A percentile compares a stretch with the other conserved stretches of the same genome.
These are phyloP conservation scores for Telmatochromis brichardi DNA, from an alignment of 2,113 vertebrate species.

Conservation along the genomic window DNA sequence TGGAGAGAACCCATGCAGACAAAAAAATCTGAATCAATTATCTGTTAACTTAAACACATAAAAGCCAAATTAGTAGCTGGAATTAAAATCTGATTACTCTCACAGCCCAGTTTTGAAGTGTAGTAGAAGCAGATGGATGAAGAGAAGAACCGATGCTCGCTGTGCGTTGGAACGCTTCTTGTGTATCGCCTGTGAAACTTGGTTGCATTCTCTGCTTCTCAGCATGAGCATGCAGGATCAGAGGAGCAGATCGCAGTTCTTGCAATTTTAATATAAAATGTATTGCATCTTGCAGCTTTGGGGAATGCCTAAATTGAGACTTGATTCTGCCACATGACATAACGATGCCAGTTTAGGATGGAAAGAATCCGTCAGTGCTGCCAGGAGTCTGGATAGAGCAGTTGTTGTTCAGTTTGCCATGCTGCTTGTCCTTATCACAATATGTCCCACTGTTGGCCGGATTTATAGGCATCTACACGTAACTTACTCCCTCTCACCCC, in stretches of 20 bases:
- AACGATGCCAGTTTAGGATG: constrained; percentile 30
- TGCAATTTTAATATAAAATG: background rate
- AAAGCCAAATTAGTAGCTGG: background rate
- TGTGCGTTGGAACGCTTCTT: background rate
- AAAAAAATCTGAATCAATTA: background rate
- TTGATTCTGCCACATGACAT: constrained; percentile 16
- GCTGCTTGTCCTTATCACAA: constrained; percentile 42
- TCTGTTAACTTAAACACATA: background rate
- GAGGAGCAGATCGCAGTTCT: background rate
- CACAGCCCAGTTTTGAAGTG: background rate
- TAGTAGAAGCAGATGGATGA: background rate
- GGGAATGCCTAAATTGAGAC: constrained; percentile 6
- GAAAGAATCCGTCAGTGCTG: constrained; percentile 32
- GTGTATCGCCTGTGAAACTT: background rate
- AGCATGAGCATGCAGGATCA: background rate
- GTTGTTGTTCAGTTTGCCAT: constrained; percentile 44
- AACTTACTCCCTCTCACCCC: background rate
- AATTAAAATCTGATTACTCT: background rate
- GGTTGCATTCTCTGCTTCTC: background rate
- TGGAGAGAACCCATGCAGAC: background rate
- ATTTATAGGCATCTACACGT: constrained; percentile 21
- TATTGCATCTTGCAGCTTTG: background rate
- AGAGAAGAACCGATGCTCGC: background rate
- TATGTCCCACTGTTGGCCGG: constrained; percentile 37
- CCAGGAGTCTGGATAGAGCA: constrained; percentile 45